Base-by-base conservation (phyloP, 1,140 invertebrate species). In the Oppia nitens region DNA sequence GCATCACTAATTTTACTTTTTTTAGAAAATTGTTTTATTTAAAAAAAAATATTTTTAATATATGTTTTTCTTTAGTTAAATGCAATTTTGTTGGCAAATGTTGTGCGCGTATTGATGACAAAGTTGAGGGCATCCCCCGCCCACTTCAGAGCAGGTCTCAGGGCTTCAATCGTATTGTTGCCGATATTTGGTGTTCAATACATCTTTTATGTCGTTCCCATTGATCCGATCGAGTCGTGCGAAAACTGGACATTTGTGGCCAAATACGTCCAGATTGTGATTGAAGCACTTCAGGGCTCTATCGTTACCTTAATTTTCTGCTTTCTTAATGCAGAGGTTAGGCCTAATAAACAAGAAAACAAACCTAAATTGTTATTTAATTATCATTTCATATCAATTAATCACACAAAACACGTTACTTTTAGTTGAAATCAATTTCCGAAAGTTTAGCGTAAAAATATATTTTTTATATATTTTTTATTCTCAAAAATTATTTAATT, bases 101-200 rank as follows among this genome's bases (percentile, higher is more conserved):
- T 64, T 9, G 62, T 62, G 27, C 29, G 63, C 53, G 61, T 65
- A 20, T 47, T 65, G 0, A 59, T 63, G 17, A 60, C 60, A 3
- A 65, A 65, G 53, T 40, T 64, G 2, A 45, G 53, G 21, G 53
- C 65, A 26, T 48, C 64, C 12, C 56, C 61, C 12, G n/a, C 52
- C 6, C 60, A 61, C 26, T 63, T 29, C 64, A 78, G 77, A 65
- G 75, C 76, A 68, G 77, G 77, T 4, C 71, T 79, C 17, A 71
- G 76, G 26, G 78, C 77, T 1, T 78, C 77, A 3, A 65, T 78
- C 53, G 70, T 80, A 24, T 67, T 80, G 27, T 71, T 80, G 25
- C 78, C 78, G 1, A 67, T 80, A 47, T 79, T 80, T 64, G 78
- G 78, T 3, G 69, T 79, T 14, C 78, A 80, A 58, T 73, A 77